These are phyloP conservation scores for Coptodon bakossiorum DNA, from an alignment of 2,113 vertebrate species.

Conservation along the genomic window DNA sequence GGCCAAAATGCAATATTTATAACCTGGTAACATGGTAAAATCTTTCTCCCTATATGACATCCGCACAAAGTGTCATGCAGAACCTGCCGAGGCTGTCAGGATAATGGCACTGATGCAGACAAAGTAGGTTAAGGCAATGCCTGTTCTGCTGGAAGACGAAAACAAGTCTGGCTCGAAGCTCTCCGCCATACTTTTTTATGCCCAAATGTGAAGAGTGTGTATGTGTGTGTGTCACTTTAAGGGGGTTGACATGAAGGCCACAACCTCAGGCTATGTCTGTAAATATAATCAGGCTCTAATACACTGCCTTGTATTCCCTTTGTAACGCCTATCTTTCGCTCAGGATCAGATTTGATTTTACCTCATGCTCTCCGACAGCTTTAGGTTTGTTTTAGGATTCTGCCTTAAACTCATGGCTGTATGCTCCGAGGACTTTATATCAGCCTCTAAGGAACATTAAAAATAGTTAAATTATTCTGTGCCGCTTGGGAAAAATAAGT, in stretches of 20 bases:
- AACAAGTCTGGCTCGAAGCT: constrained; percentile 46
- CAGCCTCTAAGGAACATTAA: neutral
- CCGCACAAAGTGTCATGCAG: neutral
- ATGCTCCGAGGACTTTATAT: neutral
- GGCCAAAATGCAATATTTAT: constrained; percentile 55
- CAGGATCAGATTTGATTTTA: neutral
- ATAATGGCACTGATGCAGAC: constrained; percentile 49
- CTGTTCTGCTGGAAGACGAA: constrained; percentile 59
- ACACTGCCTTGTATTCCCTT: neutral
- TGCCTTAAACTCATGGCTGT: neutral
- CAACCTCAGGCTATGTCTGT: constrained; percentile 39
- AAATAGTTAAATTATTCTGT: neutral
- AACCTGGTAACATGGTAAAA: constrained; percentile 32
- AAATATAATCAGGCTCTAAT: constrained; percentile 36
- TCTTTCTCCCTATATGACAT: neutral
- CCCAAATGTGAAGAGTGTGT: neutral
- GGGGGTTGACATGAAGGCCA: constrained; percentile 17
- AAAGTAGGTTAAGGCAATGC: constrained; percentile 67
- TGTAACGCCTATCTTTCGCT: neutral
- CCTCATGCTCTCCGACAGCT: neutral
- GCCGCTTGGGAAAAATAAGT: neutral
- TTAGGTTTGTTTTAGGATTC: neutral
- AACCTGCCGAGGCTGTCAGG: constrained; percentile 44
- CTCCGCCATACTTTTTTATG: constrained; percentile 3
- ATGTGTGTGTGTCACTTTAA: neutral